Evolutionary conservation across 2,797 vertebrate species (phyloP), one percentile per base, ranked within the genome.

Genomic region (Sebastes itinus): DNA sequence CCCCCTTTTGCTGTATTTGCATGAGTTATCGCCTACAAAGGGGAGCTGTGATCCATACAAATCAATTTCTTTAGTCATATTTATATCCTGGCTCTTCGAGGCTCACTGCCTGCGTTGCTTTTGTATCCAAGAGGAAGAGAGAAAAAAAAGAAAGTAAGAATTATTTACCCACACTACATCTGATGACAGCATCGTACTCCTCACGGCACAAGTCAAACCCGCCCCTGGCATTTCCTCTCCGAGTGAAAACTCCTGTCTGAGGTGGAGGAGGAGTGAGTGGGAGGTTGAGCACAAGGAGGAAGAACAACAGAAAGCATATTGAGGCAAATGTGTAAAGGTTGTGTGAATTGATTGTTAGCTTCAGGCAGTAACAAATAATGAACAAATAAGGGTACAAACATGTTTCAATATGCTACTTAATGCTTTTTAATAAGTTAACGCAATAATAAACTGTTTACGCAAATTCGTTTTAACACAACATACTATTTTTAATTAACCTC

Each of bases 41-140:
- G 73, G 82, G 92, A 83, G 78, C 92, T 89, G 63, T 89, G 90
- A 95, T 94, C 90, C 91, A 91, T 88, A 94, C 85, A 94, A 94
- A 94, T 95, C 83, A 84, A 90, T 93, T 92, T 89, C 64, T 93
- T 93, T 88, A 88, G 80, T 91, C 69, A 87, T 93, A 91, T 94
- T 93, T 92, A 88, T 91, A 91, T 89, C 81, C 83, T 73, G 58
- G 64, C 79, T 81, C 76, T 90, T 88, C 81, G 83, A 92, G 87
- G 78, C 88, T 89, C 80, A 60, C 73, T 78, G 80, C 70, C 46
- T 90, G 81, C 78, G 86, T 84, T 65, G 63, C 80, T 87, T 87
- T 85, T 87, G 76, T 86, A 80, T 89, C 82, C 38, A 68, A 82
- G 68, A 52, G 28, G 13, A 18, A 13, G 49, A 52, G 18, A n/a